Evolutionary conservation across 2,797 vertebrate species (phyloP), one percentile per base, ranked within the genome.

Genomic region (Oryzias sinensis): DNA sequence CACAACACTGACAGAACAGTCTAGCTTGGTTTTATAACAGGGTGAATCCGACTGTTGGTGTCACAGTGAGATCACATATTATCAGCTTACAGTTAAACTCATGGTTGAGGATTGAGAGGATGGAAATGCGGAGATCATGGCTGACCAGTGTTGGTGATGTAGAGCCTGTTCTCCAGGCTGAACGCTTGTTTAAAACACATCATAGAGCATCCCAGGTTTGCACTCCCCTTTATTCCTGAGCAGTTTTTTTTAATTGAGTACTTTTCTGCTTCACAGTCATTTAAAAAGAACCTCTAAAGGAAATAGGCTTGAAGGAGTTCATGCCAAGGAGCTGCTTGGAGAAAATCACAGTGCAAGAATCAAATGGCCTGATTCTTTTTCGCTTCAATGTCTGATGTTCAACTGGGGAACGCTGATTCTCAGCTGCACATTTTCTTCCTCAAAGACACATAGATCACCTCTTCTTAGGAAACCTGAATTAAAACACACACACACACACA

Each of bases 41-140:
- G 66, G 45, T 70, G 65, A 72, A 68, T 65, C 69, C 60, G 72
- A 69, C 72, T 68, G 76, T 59, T 49, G 50, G 57, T 66, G 50
- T 60, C 78, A 59, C 56, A 3, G 59, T 63, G 68, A 71, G 77
- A 67, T 83, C 74, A 78, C 84, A 88, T 88, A 59, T 43, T 85
- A 86, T 87, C 84, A 85, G 72, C 84, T 88, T 54, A 71, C 43
- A 44, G 73, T 70, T 56, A 48, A 20, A 72, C 54, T 82, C 85
- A 89, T 87, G 80, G 73, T 55, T 58, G 68, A 74, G 56, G 64
- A 43, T 43, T 25, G 54, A 76, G 64, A 72, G 44, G 59, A 59
- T 48, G 69, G 59, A 14, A 18, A 29, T 53, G 67, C 56, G 44
- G 44, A 72, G 56, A 74, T 86, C 81, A 88, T 74, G 72, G 74